phyloP scores from a whole-genome alignment of 2,113 vertebrate species.

The Paramormyrops kingsleyae region DNA sequence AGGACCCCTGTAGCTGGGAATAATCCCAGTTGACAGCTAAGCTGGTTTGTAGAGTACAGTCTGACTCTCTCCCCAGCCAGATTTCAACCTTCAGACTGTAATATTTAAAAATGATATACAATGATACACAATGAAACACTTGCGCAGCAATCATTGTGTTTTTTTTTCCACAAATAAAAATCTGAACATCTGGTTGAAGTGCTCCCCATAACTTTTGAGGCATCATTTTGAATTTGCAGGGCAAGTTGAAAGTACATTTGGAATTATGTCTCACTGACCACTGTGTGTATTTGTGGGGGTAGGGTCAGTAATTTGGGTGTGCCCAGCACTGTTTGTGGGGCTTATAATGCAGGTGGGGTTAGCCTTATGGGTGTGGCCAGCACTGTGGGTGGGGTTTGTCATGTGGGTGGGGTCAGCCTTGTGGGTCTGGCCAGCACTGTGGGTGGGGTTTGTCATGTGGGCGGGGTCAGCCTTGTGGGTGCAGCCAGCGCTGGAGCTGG shows the following conservation, averaged over 20 bases:
- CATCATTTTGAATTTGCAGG: slow-evolving; percentile 29
- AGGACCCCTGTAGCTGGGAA: neutral
- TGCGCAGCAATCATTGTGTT: neutral
- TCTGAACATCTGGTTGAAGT: slow-evolving; percentile 29
- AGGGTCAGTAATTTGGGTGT: neutral
- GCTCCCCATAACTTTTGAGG: slow-evolving; percentile 36
- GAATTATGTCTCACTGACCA: neutral
- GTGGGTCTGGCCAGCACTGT: neutral
- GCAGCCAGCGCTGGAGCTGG: neutral
- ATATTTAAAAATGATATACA: neutral
- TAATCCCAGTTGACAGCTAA: neutral
- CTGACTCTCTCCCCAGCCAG: neutral
- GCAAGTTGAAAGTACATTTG: neutral
- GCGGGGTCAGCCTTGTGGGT: neutral
- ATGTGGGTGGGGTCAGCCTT: no score
- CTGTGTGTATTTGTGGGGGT: neutral
- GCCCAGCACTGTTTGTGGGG: no score
- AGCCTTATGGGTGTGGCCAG: neutral
- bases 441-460: no score
- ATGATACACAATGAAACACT: neutral
- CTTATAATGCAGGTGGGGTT: no score
- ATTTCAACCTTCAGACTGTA: neutral
- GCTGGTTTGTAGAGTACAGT: neutral
- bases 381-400: no score
- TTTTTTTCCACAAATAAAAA: slow-evolving; percentile 40